Evolutionary conservation across 2,113 vertebrate genomes (phyloP).

Genomic region (Gallinago jamesoni): DNA sequence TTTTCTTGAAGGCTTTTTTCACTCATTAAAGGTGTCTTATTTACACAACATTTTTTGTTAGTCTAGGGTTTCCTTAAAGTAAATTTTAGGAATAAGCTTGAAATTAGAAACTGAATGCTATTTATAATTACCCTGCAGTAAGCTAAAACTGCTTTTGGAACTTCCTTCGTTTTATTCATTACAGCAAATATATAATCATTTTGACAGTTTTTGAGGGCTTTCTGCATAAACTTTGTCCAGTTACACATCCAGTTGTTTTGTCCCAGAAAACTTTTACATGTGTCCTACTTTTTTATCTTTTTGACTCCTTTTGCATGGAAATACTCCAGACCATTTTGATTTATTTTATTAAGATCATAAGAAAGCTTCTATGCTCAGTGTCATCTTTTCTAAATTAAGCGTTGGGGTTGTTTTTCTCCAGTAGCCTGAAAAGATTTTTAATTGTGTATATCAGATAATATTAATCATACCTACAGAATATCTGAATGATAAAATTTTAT

Average conservation of each 20-base stretch:
- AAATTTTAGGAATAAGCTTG: not conserved
- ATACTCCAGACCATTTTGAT: not conserved
- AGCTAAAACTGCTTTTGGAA: not conserved
- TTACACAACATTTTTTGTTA: not conserved
- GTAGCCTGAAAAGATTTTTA: not conserved
- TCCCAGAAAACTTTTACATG: not conserved
- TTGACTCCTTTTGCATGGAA: not conserved
- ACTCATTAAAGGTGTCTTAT: not conserved
- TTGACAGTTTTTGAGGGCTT: not conserved
- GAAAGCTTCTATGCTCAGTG: not conserved
- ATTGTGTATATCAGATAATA: not conserved
- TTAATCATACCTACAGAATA: not conserved
- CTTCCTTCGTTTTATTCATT: not conserved
- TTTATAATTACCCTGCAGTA: not conserved
- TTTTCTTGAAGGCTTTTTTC: not conserved
- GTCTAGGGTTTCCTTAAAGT: not conserved
- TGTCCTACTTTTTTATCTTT: not conserved
- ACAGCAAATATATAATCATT: not conserved
- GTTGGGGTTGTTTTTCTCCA: fast-evolving
- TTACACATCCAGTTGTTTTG: not conserved
- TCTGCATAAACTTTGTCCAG: not conserved
- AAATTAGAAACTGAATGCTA: not conserved
- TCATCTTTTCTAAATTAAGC: not conserved
- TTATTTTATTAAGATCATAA: not conserved
- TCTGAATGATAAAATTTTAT: not conserved